A percentile compares a stretch with the other conserved stretches of the same genome.
Evolutionary conservation across 2,888 invertebrate species (phyloP).

Genomic region (Drosophila flavopinicola): DNA sequence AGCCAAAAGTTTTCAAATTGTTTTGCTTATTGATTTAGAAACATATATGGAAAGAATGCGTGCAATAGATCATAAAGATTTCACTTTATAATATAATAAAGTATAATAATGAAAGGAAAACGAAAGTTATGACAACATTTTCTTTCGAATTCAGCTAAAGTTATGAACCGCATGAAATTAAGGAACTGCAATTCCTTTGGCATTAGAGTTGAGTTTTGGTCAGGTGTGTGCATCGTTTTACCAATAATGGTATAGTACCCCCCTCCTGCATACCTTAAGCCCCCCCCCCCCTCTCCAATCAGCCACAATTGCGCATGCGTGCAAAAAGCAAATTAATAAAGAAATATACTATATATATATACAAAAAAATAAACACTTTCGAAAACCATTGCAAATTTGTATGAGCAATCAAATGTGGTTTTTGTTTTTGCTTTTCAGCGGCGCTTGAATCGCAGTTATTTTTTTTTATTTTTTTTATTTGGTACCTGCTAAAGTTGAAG

Average conservation of each 20-base stretch:
- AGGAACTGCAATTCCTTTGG: background rate
- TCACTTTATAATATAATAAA: no score
- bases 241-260: background rate
- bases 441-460: constrained; percentile 10
- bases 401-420: constrained; percentile 39
- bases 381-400: constrained; percentile 56
- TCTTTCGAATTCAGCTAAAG: background rate
- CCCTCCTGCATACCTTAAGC: background rate
- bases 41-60: no score
- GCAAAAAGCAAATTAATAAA: constrained; percentile 29
- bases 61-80: no score
- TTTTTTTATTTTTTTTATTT: constrained; percentile 16
- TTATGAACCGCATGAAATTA: background rate
- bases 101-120: no score
- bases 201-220: background rate
- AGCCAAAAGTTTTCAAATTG: no score
- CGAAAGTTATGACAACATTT: background rate
- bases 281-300: no score
- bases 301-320: constrained; percentile 25
- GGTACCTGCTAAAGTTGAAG: constrained; percentile 20
- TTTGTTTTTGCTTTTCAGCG: constrained; percentile 21
- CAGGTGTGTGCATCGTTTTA: constrained; percentile 1
- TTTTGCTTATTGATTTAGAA: no score
- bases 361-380: constrained; percentile 44
- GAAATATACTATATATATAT: background rate